Percentiles rank a stretch among this genome's conserved stretches.
These are phyloP conservation scores for Chrysopilus asiliformis DNA, from an alignment of 2,888 invertebrate species.

Conservation along the genomic window DNA sequence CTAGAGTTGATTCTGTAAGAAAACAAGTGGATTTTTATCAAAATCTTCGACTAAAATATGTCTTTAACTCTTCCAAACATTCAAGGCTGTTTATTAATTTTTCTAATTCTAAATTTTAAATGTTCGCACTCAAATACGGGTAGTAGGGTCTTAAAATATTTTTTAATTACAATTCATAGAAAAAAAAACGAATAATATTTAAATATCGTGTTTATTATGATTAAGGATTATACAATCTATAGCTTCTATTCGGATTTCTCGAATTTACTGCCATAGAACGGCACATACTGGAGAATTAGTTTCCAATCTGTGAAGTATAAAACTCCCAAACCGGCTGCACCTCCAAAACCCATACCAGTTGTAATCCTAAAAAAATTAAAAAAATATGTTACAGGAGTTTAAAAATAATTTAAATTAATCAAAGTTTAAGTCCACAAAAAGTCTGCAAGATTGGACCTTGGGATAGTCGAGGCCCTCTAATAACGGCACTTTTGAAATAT, in stretches of 20 bases:
- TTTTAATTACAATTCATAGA: too few relatives aligned
- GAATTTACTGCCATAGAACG: slow-evolving; percentile 64
- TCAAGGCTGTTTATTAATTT: too few relatives aligned
- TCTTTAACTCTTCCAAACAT: too few relatives aligned
- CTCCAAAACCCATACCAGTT: slow-evolving; percentile 50
- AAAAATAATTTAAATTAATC: neutral
- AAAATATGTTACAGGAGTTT: neutral
- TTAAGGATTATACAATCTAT: neutral
- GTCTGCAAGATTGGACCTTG: neutral
- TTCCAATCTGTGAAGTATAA: slow-evolving; percentile 73
- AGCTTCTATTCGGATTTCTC: slow-evolving; percentile 31
- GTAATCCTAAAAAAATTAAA: slow-evolving; percentile 38
- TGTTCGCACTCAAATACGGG: too few relatives aligned
- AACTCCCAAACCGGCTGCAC: slow-evolving; percentile 44
- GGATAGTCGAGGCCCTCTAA: too few relatives aligned
- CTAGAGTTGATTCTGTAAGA: too few relatives aligned
- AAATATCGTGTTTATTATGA: neutral
- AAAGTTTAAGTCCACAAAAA: neutral
- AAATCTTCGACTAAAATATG: too few relatives aligned
- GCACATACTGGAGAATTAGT: slow-evolving; percentile 53
- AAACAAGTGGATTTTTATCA: too few relatives aligned
- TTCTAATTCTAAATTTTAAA: too few relatives aligned
- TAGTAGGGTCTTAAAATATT: too few relatives aligned
- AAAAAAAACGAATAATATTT: too few relatives aligned
- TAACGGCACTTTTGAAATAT: too few relatives aligned